These are phyloP conservation scores for Paradoxurus hermaphroditus DNA, from an alignment of 2,113 vertebrate genomes.

Conservation along the genomic window DNA sequence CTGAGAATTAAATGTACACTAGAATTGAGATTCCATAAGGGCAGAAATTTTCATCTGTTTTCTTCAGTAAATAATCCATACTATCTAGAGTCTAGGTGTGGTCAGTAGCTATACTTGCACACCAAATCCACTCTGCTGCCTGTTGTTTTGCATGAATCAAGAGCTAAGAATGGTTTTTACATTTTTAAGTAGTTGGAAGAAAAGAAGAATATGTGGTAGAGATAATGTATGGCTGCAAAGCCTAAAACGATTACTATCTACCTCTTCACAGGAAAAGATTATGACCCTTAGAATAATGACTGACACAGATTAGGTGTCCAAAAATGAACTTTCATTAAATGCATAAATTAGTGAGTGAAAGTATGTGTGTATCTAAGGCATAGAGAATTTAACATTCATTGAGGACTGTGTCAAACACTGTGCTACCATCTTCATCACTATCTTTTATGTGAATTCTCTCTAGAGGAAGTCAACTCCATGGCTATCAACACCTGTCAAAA, in stretches of 20 bases:
- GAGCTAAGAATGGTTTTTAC: not conserved
- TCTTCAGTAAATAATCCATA: not conserved
- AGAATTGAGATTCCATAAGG: not conserved
- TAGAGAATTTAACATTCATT: not conserved
- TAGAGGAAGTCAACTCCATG: not conserved
- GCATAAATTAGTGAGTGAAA: not conserved
- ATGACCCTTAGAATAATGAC: not conserved
- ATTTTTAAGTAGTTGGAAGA: not conserved
- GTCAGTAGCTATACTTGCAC: not conserved
- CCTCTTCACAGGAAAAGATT: not conserved
- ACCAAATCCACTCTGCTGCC: not conserved
- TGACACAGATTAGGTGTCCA: not conserved
- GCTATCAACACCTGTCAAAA: not conserved
- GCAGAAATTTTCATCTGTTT: not conserved
- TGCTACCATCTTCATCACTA: not conserved
- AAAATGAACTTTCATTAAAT: not conserved
- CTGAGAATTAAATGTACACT: not conserved
- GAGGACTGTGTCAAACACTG: not conserved
- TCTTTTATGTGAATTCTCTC: not conserved
- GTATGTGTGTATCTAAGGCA: not conserved
- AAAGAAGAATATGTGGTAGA: not conserved
- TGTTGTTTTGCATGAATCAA: not conserved
- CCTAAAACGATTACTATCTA: not conserved
- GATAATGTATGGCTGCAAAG: not conserved
- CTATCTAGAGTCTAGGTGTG: not conserved